These are phyloP conservation scores for Catostylus mosaicus DNA, from an alignment of 30 jellyfish, hydroid and myxozoan species.

Conservation along the genomic window DNA sequence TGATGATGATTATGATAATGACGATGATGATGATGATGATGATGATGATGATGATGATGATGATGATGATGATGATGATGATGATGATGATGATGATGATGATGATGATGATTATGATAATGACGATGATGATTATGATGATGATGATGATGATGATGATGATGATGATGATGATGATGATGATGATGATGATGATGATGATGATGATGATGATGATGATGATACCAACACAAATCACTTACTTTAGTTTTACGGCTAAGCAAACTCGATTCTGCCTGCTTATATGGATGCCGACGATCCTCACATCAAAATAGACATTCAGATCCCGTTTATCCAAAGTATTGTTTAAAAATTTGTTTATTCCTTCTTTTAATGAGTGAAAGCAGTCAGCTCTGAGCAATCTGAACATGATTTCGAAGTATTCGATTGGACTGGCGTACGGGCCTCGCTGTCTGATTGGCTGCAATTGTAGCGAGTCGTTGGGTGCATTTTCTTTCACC, in stretches of 20 bases:
- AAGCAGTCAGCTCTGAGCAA: constrained; percentile 68
- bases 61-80: not conserved
- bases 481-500: not conserved
- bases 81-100: not conserved
- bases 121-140: too few species aligned
- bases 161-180: not conserved
- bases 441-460: constrained; percentile 42
- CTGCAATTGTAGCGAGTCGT: constrained; percentile 7
- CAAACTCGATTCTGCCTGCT: constrained; percentile 7
- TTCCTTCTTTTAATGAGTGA: constrained; percentile 24
- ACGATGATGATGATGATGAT: not conserved
- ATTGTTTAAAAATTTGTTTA: constrained; percentile 12
- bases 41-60: not conserved
- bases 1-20: too few species aligned
- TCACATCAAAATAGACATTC: constrained; percentile 53
- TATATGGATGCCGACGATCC: constrained; percentile 36
- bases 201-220: not conserved
- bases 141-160: not conserved
- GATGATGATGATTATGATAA: too few species aligned
- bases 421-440: constrained; percentile 49
- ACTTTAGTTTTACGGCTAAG: constrained; percentile 51
- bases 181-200: not conserved
- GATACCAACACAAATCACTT: not conserved
- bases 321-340: constrained; percentile 61
- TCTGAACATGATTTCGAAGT: constrained; percentile 57